A percentile compares a stretch with the other conserved stretches of the same genome.
Evolutionary conservation across 2,888 invertebrate genomes (phyloP).

Genomic region (Therioaphis trifolii): DNA sequence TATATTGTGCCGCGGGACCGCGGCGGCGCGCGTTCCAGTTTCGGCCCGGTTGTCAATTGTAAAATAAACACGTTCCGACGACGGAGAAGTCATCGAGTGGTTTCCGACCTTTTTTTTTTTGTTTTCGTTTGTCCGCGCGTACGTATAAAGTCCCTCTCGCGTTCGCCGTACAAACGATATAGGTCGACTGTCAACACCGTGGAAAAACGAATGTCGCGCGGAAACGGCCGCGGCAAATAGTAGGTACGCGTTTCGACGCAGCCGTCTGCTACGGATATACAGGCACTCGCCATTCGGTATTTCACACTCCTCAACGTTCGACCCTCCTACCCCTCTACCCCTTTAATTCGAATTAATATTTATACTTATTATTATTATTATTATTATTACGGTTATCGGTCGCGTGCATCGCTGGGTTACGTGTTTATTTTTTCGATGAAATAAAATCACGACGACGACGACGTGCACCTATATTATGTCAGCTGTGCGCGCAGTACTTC

Average conservation of each 20-base stretch:
- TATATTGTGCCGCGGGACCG: background rate
- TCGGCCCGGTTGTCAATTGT: conserved; percentile 26
- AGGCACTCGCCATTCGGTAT: background rate
- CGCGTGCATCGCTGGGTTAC: too few relatives aligned
- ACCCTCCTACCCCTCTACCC: too few relatives aligned
- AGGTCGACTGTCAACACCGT: conserved; percentile 7
- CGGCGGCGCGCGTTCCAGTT: conserved; percentile 23
- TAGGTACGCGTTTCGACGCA: background rate
- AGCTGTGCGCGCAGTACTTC: too few relatives aligned
- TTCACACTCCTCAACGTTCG: background rate
- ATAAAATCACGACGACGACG: too few relatives aligned
- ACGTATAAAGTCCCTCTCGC: too few relatives aligned
- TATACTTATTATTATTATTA: too few relatives aligned
- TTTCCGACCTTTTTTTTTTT: conserved; percentile 10
- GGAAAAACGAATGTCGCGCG: background rate
- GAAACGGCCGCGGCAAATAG: background rate
- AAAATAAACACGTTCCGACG: conserved; percentile 55
- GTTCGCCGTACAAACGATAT: too few relatives aligned
- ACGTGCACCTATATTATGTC: too few relatives aligned
- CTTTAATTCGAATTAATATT: too few relatives aligned
- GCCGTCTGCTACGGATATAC: too few relatives aligned
- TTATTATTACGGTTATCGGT: too few relatives aligned
- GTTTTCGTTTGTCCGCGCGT: background rate
- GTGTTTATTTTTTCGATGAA: too few relatives aligned
- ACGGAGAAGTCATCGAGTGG: conserved; percentile 50